A percentile compares a stretch with the other conserved stretches of the same genome.
Conservation (phyloP, 53 echinoderm and acorn worm genomes). For the Mesocentrotus franciscanus region DNA sequence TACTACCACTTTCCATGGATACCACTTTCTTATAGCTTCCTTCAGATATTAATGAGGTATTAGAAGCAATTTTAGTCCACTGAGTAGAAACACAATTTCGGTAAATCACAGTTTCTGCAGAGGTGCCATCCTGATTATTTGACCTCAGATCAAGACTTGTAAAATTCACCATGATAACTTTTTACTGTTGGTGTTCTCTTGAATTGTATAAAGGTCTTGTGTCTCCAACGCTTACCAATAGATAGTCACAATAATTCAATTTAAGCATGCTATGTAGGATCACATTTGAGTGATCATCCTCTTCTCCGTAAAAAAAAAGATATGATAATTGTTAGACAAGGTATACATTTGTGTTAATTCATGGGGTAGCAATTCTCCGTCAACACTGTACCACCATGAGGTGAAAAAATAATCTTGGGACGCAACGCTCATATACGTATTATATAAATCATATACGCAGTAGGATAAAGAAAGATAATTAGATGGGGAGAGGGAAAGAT, state of each 20-base stretch:
- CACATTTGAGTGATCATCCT: background rate
- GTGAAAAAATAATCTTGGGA: no score
- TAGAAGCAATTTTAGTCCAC: background rate
- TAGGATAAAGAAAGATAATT: no score
- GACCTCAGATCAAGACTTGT: background rate
- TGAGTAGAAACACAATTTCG: background rate
- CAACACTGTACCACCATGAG: no score
- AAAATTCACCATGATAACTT: background rate
- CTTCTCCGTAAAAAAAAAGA: background rate
- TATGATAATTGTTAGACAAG: no score
- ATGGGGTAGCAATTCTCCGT: no score
- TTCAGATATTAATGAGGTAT: background rate
- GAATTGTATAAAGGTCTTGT: background rate
- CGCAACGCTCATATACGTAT: no score
- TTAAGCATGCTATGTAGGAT: no score
- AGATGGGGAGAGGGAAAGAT: no score
- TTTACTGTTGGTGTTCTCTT: background rate
- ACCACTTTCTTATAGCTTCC: background rate
- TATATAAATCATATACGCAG: no score
- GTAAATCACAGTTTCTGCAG: background rate
- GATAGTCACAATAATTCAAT: no score
- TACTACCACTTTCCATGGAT: background rate
- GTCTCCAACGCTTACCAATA: no score
- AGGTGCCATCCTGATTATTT: background rate
- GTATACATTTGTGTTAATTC: no score